These are phyloP conservation scores for Pseudanteris insignis DNA, from an alignment of 2,888 invertebrate genomes.

Conservation along the genomic window DNA sequence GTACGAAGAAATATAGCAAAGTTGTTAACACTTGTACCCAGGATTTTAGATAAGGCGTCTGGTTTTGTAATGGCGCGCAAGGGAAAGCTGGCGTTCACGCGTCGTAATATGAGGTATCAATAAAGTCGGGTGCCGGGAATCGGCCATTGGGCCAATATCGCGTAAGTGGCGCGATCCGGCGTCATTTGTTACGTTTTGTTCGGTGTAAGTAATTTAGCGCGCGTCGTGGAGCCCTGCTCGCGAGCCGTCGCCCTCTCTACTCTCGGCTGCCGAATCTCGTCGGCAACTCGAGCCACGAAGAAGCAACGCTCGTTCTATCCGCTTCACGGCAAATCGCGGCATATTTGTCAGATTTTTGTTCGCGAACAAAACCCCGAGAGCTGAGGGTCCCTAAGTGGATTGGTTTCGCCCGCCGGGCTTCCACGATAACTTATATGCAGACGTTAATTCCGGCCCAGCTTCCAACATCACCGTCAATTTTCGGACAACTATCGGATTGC, in stretches of 20 bases:
- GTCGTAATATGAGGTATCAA: too few species aligned
- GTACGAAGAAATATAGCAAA: too few species aligned
- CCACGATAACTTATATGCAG: slow-evolving; percentile 49
- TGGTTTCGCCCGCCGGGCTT: slow-evolving; percentile 55
- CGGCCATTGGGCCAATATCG: slow-evolving; percentile 57
- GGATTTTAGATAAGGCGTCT: too few species aligned
- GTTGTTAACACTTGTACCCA: too few species aligned
- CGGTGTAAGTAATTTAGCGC: slow-evolving; percentile 60
- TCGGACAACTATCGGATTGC: slow-evolving; percentile 35
- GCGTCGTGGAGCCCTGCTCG: slow-evolving; percentile 50
- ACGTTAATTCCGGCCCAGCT: slow-evolving; percentile 48
- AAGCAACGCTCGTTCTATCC: slow-evolving; percentile 48
- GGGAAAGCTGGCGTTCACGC: slow-evolving; percentile 13
- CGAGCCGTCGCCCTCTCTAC: slow-evolving; percentile 28
- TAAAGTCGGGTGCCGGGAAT: slow-evolving; percentile 54
- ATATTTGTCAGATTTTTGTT: slow-evolving; percentile 67
- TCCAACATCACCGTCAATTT: slow-evolving; percentile 40
- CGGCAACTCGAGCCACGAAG: slow-evolving; percentile 3
- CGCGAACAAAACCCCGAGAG: slow-evolving; percentile 59
- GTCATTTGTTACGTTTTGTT: slow-evolving; percentile 62
- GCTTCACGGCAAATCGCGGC: slow-evolving; percentile 64
- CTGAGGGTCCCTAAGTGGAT: slow-evolving; percentile 60
- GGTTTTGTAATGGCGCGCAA: too few species aligned
- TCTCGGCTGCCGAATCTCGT: slow-evolving; percentile 24
- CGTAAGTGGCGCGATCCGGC: slow-evolving; percentile 59